A percentile compares a stretch with the other conserved stretches of the same genome.
These are phyloP conservation scores for Eptatretus burgeri DNA, from an alignment of 2,113 vertebrate genomes.

Conservation along the genomic window DNA sequence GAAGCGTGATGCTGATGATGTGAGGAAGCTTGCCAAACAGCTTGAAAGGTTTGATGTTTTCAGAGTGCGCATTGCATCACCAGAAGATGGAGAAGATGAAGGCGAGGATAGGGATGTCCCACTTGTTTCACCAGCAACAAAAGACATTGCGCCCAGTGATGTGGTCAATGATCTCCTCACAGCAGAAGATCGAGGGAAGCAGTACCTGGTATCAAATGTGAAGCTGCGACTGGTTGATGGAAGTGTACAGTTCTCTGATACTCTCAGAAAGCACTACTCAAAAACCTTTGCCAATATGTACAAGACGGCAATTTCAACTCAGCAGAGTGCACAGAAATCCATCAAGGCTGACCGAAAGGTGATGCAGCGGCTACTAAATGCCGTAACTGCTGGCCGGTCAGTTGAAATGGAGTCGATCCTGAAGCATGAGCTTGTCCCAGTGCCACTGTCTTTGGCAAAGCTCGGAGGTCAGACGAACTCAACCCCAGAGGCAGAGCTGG, in stretches of 20 bases:
- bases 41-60: not conserved
- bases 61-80: slow-evolving; percentile 8
- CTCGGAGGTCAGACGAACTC: not conserved
- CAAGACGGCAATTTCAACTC: slow-evolving; percentile 5
- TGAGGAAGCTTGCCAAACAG: not conserved
- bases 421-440: not conserved
- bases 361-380: not conserved
- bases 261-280: no score
- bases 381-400: not conserved
- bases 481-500: not conserved
- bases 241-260: no score
- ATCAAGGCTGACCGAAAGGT: not conserved
- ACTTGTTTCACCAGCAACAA: no score
- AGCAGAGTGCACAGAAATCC: not conserved
- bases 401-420: not conserved
- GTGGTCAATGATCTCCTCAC: no score
- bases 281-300: not conserved
- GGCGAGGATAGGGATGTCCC: no score
- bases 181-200: no score
- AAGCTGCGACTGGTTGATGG: no score
- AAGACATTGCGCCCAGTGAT: no score
- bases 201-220: no score
- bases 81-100: no score
- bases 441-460: no score
- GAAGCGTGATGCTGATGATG: no score